phyloP scores from a whole-genome alignment of 2,888 invertebrate species.

The Acanthosepion pharaonis region DNA sequence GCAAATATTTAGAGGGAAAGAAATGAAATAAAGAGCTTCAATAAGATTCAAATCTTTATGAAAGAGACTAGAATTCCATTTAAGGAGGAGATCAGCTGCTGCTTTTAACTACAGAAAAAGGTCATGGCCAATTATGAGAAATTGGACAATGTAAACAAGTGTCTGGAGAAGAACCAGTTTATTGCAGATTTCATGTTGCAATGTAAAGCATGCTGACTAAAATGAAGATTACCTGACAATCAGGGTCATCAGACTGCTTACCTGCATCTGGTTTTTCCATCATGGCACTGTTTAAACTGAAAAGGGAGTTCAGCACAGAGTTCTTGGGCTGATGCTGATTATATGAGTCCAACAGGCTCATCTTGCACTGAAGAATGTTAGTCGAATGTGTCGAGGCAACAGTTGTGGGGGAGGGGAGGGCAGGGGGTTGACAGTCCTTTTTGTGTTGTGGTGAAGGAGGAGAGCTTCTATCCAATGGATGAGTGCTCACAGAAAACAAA shows the following conservation, averaged over 20 bases:
- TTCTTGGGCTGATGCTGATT: slow-evolving; percentile 36
- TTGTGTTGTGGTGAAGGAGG: neutral
- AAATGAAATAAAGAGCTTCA: no score
- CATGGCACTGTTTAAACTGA: slow-evolving; percentile 37
- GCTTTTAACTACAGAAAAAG: no score
- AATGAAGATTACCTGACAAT: no score
- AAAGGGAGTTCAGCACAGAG: slow-evolving; percentile 43
- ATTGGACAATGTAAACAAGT: no score
- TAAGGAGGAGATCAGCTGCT: no score
- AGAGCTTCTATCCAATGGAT: neutral
- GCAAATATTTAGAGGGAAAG: no score
- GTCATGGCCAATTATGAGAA: no score
- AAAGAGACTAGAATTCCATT: no score
- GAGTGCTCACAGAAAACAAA: neutral
- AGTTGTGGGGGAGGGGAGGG: neutral
- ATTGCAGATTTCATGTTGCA: no score
- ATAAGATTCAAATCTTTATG: no score
- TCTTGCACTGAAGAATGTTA: neutral
- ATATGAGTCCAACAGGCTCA: slow-evolving; percentile 24
- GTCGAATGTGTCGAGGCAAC: neutral
- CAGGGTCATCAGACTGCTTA: slow-evolving; percentile 24
- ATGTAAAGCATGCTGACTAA: no score
- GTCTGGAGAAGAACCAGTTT: no score
- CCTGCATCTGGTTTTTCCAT: slow-evolving; percentile 39
- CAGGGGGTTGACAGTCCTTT: slow-evolving; percentile 4